Base-by-base conservation (phyloP, 2,797 vertebrate genomes). In the Cyprinella venusta region DNA sequence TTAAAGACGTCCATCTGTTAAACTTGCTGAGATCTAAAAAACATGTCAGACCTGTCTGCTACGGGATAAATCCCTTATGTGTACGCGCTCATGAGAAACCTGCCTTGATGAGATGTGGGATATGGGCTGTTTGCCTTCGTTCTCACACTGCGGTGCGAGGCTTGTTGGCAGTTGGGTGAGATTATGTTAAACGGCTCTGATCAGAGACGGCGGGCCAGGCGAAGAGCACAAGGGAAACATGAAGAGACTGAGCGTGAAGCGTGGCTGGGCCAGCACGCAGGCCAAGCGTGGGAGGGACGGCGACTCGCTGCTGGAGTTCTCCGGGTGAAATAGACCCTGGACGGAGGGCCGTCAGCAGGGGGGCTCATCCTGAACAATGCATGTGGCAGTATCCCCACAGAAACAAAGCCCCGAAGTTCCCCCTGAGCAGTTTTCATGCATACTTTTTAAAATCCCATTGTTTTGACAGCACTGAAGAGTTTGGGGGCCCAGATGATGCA, bases 361-460 rank as follows among this genome's bases (percentile, higher is more conserved):
- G 90, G 91, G 88, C 86, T 89, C 88, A 86, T 88, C 85, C 88
- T 85, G 80, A 88, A 93, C 91, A 93, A 92, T 91, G 86, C 69
- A 5, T 68, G 52, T 83, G 48, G 89, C 88, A 88, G 91, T 92
- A 91, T 92, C 89, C 90, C 84, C 84, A 86, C 84, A 85, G 83
- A 87, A 92, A 93, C 92, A 93, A 92, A 91, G 86, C 84, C 86
- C 80, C 52, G 64, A 89, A 72, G 83, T 88, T 79, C 70, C 40
- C 74, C 76, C 63, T 76, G 84, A 81, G 75, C 86, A 86, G 75
- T 87, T 91, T 90, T 90, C 87, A 89, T 91, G 79, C 86, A 77
- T 19, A 42, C 85, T 86, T 90, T 91, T 88, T 90, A 30, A 90
- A 92, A 92, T 91, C 88, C 89, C 88, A 91, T 93, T 93, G 91